Evolutionary conservation across 2,113 vertebrate genomes (phyloP).

Genomic region (Dicentrarchus labrax): DNA sequence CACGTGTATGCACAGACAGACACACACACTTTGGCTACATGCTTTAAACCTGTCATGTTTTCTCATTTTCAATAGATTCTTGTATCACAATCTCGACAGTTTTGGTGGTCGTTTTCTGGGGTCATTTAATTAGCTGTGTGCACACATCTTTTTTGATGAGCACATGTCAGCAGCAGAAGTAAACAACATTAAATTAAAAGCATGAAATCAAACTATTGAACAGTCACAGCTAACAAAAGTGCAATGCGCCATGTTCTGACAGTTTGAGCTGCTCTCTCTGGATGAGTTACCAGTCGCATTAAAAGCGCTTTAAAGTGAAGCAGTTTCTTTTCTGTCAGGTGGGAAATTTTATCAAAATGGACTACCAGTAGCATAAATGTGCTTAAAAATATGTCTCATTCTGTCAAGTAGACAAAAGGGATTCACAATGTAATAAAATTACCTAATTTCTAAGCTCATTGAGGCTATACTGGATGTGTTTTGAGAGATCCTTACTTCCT

Average conservation of each 20-base stretch:
- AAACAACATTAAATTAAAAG: conserved; percentile 23
- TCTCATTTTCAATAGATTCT: conserved; percentile 10
- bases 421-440: background rate
- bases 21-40: background rate
- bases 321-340: conserved; percentile 22
- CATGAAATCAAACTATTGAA: conserved; percentile 5
- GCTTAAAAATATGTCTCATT: conserved; percentile 6
- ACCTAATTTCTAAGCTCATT: background rate
- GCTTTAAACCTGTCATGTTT: conserved; percentile 9
- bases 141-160: background rate
- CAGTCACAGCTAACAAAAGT: conserved; percentile 13
- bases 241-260: background rate
- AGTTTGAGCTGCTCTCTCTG: conserved; percentile 15
- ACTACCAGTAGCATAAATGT: background rate
- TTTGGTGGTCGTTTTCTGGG: background rate
- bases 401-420: conserved; percentile 12
- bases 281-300: conserved; percentile 1
- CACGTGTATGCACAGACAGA: background rate
- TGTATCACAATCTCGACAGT: background rate
- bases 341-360: background rate
- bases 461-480: background rate
- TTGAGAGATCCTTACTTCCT: conserved; percentile 2
- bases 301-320: conserved; percentile 5
- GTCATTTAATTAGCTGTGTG: background rate
- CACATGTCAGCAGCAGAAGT: background rate